A percentile compares a stretch with the other conserved stretches of the same genome.
These are phyloP conservation scores for Falco berigora DNA, from an alignment of 2,797 vertebrate species.

Conservation along the genomic window DNA sequence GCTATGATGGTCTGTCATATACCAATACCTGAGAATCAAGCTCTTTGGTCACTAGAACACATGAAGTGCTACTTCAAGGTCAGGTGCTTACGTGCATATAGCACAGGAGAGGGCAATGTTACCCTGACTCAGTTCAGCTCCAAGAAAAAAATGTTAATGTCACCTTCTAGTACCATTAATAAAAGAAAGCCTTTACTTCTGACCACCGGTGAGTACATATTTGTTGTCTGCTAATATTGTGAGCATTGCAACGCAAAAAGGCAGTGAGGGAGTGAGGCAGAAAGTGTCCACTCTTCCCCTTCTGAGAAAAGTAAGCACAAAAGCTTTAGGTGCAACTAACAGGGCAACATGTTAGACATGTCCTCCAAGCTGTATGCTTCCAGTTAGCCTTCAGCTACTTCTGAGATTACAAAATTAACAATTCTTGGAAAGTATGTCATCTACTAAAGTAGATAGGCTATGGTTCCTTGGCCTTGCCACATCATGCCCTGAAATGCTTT, in stretches of 20 bases:
- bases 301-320: neutral
- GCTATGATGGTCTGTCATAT: neutral
- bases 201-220: neutral
- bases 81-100: neutral
- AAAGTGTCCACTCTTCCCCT: neutral
- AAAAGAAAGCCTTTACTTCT: neutral
- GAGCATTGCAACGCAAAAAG: neutral
- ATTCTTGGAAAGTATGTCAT: neutral
- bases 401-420: neutral
- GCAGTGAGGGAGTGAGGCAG: neutral
- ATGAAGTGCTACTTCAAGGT: neutral
- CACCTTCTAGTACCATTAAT: neutral
- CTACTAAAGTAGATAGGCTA: neutral
- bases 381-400: neutral
- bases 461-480: neutral
- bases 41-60: neutral
- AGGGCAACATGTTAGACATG: neutral
- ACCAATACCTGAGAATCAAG: neutral
- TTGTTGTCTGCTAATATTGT: neutral
- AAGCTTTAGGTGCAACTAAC: neutral
- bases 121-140: neutral
- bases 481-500: neutral
- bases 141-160: neutral
- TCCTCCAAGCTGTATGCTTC: neutral
- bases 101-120: neutral